phyloP scores from a whole-genome alignment of 2,797 vertebrate species.

The Clarias platycephalus region DNA sequence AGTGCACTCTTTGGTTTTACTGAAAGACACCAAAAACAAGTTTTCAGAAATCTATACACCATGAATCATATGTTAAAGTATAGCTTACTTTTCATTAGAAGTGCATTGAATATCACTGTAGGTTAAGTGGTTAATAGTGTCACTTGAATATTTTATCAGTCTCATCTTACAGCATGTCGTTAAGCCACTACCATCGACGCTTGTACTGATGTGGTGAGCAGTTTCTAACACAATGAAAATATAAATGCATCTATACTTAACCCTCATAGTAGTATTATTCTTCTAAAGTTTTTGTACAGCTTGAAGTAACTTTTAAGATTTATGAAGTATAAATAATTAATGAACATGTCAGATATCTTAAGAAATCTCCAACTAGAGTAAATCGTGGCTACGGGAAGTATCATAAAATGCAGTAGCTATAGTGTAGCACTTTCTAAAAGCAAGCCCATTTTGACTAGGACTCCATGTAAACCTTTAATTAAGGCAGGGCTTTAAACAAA shows the following conservation, averaged over 20 bases:
- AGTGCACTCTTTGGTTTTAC: constrained; percentile 87
- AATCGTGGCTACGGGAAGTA: background rate
- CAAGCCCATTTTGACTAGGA: constrained; percentile 13
- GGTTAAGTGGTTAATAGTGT: background rate
- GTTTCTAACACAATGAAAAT: constrained; percentile 11
- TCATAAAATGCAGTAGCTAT: constrained; percentile 26
- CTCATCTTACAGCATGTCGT: background rate
- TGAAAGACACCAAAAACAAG: constrained; percentile 65
- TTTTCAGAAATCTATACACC: background rate
- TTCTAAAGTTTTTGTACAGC: background rate
- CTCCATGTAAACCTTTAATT: constrained; percentile 36
- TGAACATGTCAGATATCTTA: background rate
- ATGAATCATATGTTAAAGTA: background rate
- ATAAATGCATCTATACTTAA: background rate
- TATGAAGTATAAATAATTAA: background rate
- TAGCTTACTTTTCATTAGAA: background rate
- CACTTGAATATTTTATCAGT: background rate
- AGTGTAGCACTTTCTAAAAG: constrained; percentile 19
- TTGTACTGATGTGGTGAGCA: constrained; percentile 1
- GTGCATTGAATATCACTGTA: background rate
- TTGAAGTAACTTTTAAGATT: background rate
- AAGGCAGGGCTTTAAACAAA: constrained; percentile 36
- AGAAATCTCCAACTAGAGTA: too few relatives aligned
- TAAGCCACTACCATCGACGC: background rate
- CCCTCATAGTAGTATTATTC: background rate